Conservation (phyloP, 37 sponge, comb jelly and placozoan genomes). For the Cliona cf. orientalis region DNA sequence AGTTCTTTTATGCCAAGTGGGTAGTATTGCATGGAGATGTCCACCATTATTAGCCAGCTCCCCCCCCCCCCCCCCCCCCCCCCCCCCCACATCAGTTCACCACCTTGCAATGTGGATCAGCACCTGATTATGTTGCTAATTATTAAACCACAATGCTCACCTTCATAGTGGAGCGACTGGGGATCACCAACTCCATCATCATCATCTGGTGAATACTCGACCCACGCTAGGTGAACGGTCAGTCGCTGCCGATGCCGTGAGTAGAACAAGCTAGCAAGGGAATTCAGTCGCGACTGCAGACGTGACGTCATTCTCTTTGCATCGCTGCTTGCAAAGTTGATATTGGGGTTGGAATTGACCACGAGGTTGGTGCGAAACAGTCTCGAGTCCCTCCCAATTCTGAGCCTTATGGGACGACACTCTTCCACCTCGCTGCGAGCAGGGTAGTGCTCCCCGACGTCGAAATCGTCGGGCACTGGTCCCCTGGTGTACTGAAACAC, state of each 20-base stretch:
- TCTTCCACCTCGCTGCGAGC: conserved; percentile 58
- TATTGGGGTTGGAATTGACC: conserved; percentile 24
- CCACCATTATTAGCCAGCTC: no score
- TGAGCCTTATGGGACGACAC: conserved; percentile 76
- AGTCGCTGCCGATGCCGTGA: background rate
- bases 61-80: no score
- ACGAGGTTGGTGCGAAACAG: conserved; percentile 55
- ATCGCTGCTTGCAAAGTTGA: conserved; percentile 47
- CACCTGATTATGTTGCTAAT: no score
- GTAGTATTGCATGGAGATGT: no score
- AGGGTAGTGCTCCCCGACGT: conserved; percentile 55
- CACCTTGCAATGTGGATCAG: no score
- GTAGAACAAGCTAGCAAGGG: conserved; percentile 40
- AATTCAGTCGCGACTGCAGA: conserved; percentile 45
- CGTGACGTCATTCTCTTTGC: conserved; percentile 72
- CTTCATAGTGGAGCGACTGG: conserved; percentile 83
- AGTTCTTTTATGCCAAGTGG: no score
- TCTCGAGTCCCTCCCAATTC: conserved; percentile 64
- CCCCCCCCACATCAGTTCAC: no score
- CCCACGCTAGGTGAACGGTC: conserved; percentile 63
- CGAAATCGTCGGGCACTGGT: conserved; percentile 39
- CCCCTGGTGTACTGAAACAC: conserved; percentile 43
- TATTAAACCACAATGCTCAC: no score
- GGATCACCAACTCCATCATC: conserved; percentile 8
- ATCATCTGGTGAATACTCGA: conserved; percentile 29